A percentile compares a stretch with the other conserved stretches of the same genome.
phyloP scores from a whole-genome alignment of 2,797 vertebrate species.

The Hapalemur alaotrensis region DNA sequence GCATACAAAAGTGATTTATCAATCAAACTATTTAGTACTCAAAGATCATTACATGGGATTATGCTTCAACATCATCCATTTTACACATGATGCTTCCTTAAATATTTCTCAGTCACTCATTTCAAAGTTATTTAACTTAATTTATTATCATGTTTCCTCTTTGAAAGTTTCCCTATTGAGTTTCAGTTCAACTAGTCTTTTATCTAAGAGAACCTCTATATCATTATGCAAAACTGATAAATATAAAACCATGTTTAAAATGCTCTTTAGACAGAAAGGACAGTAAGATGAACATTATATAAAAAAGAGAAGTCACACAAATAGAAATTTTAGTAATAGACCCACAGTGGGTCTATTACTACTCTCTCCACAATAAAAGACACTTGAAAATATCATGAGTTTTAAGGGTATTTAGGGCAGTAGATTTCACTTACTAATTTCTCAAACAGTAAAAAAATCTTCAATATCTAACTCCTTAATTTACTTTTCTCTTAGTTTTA shows the following conservation, averaged over 20 bases:
- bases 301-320: background rate
- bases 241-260: background rate
- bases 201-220: background rate
- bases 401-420: background rate
- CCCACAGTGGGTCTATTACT: background rate
- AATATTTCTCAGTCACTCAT: background rate
- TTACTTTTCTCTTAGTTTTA: background rate
- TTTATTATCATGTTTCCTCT: background rate
- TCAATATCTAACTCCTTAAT: background rate
- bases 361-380: background rate
- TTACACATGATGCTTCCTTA: background rate
- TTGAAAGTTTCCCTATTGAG: background rate
- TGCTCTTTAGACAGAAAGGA: background rate
- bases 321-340: too few relatives aligned
- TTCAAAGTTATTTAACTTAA: background rate
- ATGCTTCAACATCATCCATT: background rate
- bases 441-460: background rate
- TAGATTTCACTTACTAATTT: background rate
- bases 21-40: background rate
- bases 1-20: too few relatives aligned
- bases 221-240: slow-evolving; percentile 14
- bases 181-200: slow-evolving; percentile 20
- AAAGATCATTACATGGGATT: background rate
- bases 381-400: background rate
- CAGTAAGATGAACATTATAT: background rate